Conservation (phyloP, 2,113 vertebrate species). For the Catharus bicknelli region DNA sequence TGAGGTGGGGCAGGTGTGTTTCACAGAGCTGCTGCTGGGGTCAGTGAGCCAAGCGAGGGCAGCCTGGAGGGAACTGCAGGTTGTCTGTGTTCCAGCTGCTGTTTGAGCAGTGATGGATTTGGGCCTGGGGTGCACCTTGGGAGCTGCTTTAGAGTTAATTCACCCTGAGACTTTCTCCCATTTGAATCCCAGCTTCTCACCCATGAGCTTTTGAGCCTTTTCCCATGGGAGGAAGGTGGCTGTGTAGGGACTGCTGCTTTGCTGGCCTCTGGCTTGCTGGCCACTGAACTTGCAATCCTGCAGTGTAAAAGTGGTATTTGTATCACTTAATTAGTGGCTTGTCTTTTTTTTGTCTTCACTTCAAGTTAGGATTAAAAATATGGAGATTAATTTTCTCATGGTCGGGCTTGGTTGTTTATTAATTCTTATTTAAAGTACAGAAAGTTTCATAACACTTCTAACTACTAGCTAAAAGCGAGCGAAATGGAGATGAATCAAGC, state of each 20-base stretch:
- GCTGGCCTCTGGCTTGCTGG: background rate
- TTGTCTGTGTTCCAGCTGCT: background rate
- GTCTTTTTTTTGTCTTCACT: no score
- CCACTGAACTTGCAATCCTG: background rate
- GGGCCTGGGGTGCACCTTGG: background rate
- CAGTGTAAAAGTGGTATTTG: no score
- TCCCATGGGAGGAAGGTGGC: background rate
- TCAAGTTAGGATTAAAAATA: no score
- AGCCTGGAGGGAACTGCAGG: background rate
- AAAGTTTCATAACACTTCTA: no score
- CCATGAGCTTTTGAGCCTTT: background rate
- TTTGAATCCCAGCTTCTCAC: background rate
- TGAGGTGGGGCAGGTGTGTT: background rate
- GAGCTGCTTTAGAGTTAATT: background rate
- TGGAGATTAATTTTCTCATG: no score
- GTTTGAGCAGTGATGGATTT: background rate
- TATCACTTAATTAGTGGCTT: no score
- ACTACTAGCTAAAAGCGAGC: no score
- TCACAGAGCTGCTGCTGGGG: background rate
- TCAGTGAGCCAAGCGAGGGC: fast-evolving
- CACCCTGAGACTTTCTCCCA: background rate
- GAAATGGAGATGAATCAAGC: no score
- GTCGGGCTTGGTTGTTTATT: no score
- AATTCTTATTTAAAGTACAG: no score
- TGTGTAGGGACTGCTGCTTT: background rate